These are phyloP conservation scores for Poecilia gillii DNA, from an alignment of 2,797 vertebrate species.

Conservation along the genomic window DNA sequence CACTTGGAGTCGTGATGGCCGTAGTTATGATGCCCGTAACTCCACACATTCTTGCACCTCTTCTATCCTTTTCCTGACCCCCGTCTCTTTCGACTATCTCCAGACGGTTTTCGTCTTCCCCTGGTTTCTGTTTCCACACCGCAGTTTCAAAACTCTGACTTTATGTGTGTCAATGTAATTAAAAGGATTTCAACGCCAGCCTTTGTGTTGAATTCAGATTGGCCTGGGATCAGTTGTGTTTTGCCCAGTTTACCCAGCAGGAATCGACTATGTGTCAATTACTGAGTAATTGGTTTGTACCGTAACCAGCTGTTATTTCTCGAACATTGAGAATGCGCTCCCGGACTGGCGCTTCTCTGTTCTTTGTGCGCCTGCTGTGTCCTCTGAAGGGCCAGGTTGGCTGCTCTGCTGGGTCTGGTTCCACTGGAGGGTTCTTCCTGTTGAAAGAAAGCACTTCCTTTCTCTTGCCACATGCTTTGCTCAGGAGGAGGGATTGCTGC, in stretches of 20 bases:
- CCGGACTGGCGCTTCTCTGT: background rate
- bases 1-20: background rate
- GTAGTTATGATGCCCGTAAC: background rate
- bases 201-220: background rate
- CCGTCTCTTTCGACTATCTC: background rate
- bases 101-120: background rate
- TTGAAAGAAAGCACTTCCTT: background rate
- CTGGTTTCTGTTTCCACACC: background rate
- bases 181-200: background rate
- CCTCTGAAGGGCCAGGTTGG: background rate
- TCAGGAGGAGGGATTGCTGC: background rate
- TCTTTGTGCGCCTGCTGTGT: background rate
- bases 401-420: background rate
- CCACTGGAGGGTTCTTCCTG: background rate
- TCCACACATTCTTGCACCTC: background rate
- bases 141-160: background rate
- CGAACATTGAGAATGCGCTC: background rate
- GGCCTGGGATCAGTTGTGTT: background rate
- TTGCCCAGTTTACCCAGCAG: background rate
- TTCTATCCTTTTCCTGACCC: background rate
- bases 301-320: background rate
- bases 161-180: background rate
- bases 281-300: background rate
- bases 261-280: background rate
- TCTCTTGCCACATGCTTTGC: background rate